phyloP scores from a whole-genome alignment of 2,888 invertebrate species.

The Leptopilina myrica region DNA sequence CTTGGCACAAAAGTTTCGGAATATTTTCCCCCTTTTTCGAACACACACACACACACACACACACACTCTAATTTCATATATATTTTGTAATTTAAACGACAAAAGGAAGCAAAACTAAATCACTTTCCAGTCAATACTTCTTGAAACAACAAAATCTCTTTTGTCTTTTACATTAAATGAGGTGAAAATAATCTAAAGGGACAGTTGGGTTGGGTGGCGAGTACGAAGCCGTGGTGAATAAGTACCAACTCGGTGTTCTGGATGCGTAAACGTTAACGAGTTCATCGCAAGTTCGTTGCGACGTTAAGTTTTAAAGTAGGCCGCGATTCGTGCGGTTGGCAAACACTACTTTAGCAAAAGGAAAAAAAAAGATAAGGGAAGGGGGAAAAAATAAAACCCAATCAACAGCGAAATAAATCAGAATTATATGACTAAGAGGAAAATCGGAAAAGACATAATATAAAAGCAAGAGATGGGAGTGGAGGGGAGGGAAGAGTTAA shows the following conservation, averaged over 20 bases:
- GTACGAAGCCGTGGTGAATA: constrained; percentile 1
- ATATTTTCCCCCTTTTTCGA: too few relatives aligned
- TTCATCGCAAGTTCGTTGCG: constrained; percentile 56
- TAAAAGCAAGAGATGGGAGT: constrained; percentile 11
- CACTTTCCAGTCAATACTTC: constrained; percentile 1
- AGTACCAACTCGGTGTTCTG: constrained; percentile 39
- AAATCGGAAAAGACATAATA: constrained; percentile 40
- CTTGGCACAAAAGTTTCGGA: too few relatives aligned
- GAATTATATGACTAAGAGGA: constrained; percentile 45
- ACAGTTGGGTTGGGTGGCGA: constrained; percentile 47
- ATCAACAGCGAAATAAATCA: background rate
- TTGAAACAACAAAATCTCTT: constrained; percentile 19
- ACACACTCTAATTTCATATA: too few relatives aligned
- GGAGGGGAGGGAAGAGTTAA: background rate
- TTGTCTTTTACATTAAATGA: constrained; percentile 10
- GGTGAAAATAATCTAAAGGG: constrained; percentile 53
- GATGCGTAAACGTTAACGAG: constrained; percentile 55
- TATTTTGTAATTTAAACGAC: too few relatives aligned
- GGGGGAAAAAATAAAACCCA: background rate
- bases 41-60: too few relatives aligned
- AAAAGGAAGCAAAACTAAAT: background rate
- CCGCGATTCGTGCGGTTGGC: constrained; percentile 32
- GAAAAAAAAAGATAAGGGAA: too few relatives aligned
- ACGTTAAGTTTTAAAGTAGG: constrained; percentile 54
- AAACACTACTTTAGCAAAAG: background rate